Evolutionary conservation across 1,140 invertebrate genomes (phyloP).

Genomic region (Teleogryllus occipitalis): DNA sequence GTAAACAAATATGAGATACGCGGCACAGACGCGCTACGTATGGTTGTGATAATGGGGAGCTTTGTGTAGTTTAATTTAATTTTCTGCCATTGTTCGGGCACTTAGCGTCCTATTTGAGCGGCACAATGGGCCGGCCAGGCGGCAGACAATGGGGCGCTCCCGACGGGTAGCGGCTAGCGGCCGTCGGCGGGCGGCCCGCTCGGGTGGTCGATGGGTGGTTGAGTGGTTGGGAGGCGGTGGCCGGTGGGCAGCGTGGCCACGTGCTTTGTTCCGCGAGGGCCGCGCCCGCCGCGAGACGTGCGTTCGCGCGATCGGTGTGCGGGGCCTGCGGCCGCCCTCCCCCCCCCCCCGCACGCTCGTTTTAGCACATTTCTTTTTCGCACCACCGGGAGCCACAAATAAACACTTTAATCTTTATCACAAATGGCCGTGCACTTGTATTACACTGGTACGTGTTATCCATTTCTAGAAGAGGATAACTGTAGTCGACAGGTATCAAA

Average conservation of each 20-base stretch:
- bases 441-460: no score
- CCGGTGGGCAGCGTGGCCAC: neutral
- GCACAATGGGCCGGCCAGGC: neutral
- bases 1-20: neutral
- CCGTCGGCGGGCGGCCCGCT: neutral
- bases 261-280: neutral
- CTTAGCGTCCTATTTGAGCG: slow-evolving; percentile 3
- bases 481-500: no score
- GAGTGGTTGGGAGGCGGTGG: neutral
- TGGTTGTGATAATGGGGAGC: neutral
- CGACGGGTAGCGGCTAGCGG: neutral
- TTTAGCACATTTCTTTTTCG: no score
- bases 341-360: no score
- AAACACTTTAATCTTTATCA: no score
- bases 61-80: slow-evolving; percentile 6
- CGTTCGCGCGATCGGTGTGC: no score
- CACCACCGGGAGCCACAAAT: no score
- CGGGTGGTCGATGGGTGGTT: neutral
- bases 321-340: no score
- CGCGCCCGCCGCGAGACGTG: no score
- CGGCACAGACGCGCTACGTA: neutral
- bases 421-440: no score
- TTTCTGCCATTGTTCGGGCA: slow-evolving; percentile 3
- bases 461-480: no score
- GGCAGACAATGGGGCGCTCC: neutral